Evolutionary conservation across 2,888 invertebrate genomes (phyloP).

Genomic region (Odontomyia ornata): DNA sequence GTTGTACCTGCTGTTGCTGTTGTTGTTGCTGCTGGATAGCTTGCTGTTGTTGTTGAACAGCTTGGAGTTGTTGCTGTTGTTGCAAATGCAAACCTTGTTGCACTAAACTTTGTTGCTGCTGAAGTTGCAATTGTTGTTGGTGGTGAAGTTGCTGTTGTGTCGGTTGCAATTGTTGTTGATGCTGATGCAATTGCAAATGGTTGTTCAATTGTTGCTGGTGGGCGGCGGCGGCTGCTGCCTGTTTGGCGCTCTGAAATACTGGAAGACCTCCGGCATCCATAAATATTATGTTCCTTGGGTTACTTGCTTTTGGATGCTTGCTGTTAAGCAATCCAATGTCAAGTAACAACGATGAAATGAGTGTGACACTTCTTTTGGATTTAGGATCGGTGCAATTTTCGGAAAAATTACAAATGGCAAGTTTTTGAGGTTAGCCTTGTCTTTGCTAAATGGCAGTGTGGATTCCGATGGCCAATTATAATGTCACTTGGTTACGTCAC

Average conservation of each 20-base stretch:
- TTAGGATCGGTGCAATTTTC: not conserved
- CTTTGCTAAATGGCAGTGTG: not conserved
- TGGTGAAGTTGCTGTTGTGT: constrained; percentile 64
- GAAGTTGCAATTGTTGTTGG: constrained; percentile 61
- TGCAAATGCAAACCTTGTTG: constrained; percentile 54
- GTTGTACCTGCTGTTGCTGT: constrained; percentile 53
- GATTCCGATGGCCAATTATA: not conserved
- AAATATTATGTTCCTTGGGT: constrained; percentile 60
- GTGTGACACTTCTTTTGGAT: too few species aligned
- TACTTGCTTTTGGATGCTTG: constrained; percentile 55
- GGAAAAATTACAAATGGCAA: constrained; percentile 9
- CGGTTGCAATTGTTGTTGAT: constrained; percentile 61
- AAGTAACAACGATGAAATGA: constrained; percentile 48
- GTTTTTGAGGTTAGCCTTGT: not conserved
- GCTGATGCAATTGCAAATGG: constrained; percentile 52
- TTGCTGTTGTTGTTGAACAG: constrained; percentile 69
- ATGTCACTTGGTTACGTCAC: not conserved
- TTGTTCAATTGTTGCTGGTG: constrained; percentile 48
- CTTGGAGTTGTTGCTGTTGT: constrained; percentile 61
- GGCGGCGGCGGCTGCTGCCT: constrained; percentile 58
- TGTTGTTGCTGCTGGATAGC: constrained; percentile 59
- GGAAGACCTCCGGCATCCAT: constrained; percentile 66
- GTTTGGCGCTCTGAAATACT: constrained; percentile 65
- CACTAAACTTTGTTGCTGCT: constrained; percentile 61
- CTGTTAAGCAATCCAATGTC: constrained; percentile 50